Conservation (phyloP, 2,888 invertebrate genomes). For the Drosophila paranaensis region DNA sequence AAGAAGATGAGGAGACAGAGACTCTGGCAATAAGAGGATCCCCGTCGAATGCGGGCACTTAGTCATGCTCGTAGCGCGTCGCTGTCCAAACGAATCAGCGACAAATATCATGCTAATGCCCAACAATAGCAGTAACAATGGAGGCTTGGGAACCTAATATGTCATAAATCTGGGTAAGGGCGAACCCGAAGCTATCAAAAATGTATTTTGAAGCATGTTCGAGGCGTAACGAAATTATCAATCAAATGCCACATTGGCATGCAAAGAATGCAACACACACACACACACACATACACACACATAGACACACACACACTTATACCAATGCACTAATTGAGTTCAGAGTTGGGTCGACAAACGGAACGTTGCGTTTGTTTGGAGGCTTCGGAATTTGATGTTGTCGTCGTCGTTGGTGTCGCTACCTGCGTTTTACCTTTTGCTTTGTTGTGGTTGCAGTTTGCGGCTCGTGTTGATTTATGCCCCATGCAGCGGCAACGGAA, state of each 20-base stretch:
- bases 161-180: slow-evolving; percentile 68
- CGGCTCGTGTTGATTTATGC: slow-evolving; percentile 72
- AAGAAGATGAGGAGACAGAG: slow-evolving; percentile 2
- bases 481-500: slow-evolving; percentile 56
- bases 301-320: slow-evolving; percentile 28
- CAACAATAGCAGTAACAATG: slow-evolving; percentile 43
- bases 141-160: slow-evolving; percentile 35
- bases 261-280: slow-evolving; percentile 68
- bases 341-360: slow-evolving; percentile 48
- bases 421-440: slow-evolving; percentile 61
- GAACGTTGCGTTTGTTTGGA: slow-evolving; percentile 46
- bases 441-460: slow-evolving; percentile 62
- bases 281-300: slow-evolving; percentile 8
- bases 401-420: slow-evolving; percentile 53
- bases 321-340: slow-evolving; percentile 70
- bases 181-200: slow-evolving; percentile 63
- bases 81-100: slow-evolving; percentile 51
- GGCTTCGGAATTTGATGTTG: slow-evolving; percentile 65
- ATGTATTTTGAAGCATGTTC: slow-evolving; percentile 60
- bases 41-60: slow-evolving; percentile 66
- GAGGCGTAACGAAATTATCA: slow-evolving; percentile 79
- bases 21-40: slow-evolving; percentile 7
- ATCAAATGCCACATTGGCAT: slow-evolving; percentile 78
- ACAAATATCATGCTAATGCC: slow-evolving; percentile 56
- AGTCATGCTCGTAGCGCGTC: slow-evolving; percentile 35